Evolutionary conservation across 2,797 vertebrate species (phyloP), one percentile per base, ranked within the genome.

Genomic region (Acanthurus leucopareius): DNA sequence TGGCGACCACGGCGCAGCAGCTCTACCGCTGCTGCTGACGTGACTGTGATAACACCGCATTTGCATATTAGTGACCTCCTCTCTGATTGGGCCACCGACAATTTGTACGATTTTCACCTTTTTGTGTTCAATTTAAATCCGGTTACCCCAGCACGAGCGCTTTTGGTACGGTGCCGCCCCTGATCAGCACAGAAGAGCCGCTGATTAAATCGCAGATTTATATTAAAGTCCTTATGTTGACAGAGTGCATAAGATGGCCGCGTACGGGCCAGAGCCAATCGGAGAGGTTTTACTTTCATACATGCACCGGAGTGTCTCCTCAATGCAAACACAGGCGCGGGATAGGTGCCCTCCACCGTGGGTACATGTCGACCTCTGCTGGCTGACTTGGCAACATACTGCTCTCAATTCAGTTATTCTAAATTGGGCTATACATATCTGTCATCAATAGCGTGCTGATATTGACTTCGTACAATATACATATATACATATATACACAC

Each of bases 161-260:
- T 70, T 20, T 1, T 0, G 52, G 20, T 28, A 1, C 25, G 35
- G 5, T 7, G 22, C 3, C 38, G 51, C 19, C 7, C 20, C 28
- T 22, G 15, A 9, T 64, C 35, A 25, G 22, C 58, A 5, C 7
- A 35, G 3, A 25, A n/a, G 14, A 69, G 51, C 20, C 17, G 35
- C 44, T 28, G 78, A 77, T 82, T 73, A 57, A 77, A 72, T 54
- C 47, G 14, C 0, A 72, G 35, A 66, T 82, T 69, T 49, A 6
- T 42, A 22, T 47, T 66, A 77, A 85, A 79, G 51, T 80, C 62
- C 53, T 63, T 28, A 48, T 88, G 83, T 89, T 93, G 89, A 73
- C 87, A 85, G 84, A 84, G 85, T 82, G 79, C 91, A 95, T 94
- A 96, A 96, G 93, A 96, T 96, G 96, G 96, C 95, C 94, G 94